Evolutionary conservation across 2,113 vertebrate genomes (phyloP).

Genomic region (Pithys albifrons): DNA sequence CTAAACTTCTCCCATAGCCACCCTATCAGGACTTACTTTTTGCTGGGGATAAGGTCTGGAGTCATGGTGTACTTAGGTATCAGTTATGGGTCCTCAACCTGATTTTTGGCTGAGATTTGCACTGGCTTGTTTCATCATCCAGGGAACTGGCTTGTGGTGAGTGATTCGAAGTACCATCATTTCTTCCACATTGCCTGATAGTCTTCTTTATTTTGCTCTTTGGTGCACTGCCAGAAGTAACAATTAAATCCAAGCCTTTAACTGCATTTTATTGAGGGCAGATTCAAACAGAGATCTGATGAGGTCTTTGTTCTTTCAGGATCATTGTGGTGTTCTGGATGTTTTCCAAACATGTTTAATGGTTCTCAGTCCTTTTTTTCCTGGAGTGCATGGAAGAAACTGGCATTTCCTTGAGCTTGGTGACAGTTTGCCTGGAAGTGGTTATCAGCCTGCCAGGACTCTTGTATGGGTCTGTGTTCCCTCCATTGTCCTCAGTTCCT

Average conservation of each 20-base stretch:
- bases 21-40: not conserved
- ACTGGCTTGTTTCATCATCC: not conserved
- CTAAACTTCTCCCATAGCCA: not conserved
- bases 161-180: not conserved
- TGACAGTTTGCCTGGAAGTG: not conserved
- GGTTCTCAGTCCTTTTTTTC: not conserved
- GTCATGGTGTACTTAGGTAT: not conserved
- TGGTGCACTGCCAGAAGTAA: slow-evolving; percentile 33
- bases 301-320: slow-evolving; percentile 18
- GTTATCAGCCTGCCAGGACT: not conserved
- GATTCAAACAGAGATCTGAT: slow-evolving; percentile 21
- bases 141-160: not conserved
- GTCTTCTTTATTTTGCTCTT: not conserved
- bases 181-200: not conserved
- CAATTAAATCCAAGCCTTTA: slow-evolving; percentile 21
- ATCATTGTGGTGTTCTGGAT: not conserved
- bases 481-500: not conserved
- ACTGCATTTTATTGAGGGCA: slow-evolving; percentile 3
- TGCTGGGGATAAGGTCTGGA: not conserved
- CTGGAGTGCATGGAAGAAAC: not conserved
- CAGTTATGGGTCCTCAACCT: not conserved
- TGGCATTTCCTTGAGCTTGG: not conserved
- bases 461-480: not conserved
- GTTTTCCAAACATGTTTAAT: not conserved
- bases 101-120: not conserved